Evolutionary conservation across 1,140 invertebrate species (phyloP), one percentile per base, ranked within the genome.

Genomic region (Pseudomyrmex cubaensis): DNA sequence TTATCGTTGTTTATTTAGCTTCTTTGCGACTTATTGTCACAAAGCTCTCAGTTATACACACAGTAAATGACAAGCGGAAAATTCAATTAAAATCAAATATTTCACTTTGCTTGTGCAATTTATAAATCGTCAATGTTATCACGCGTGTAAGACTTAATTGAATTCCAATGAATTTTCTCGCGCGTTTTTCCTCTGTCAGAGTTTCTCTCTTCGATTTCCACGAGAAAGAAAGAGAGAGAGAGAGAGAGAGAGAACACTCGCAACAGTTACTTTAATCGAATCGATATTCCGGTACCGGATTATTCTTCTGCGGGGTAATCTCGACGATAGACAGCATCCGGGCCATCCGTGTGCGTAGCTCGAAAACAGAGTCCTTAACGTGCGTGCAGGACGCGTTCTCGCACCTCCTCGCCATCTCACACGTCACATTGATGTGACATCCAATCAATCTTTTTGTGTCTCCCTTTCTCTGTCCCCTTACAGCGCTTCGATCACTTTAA

Each of bases 241-340:
- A 20, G 20, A 20, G 13, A 9, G 15, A 44, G n/a, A n/a, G 64
- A 5, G n/a, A 63, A 25, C 62, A n/a, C 52, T 35, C 25, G 35
- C 69, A 25, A 52, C 35, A 35, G 35, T 35, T 35, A 35, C 5
- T 35, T 35, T 35, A 35, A 35, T 35, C 35, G 25, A 57, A 46
- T 86, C 46, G 54, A 64, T 73, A 22, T 88, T 78, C 52, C 72
- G 87, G 72, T 92, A 92, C 90, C 90, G 90, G 84, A 89, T 90
- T 74, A 69, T 85, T 84, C 82, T 59, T 78, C 63, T 86, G 86
- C 22, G 91, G 85, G 1, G 86, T 89, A 82, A 94, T 94, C 50
- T 94, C 93, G 46, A 93, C 91, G 44, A 94, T 91, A 50, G 93
- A 93, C 87, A 94, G 85, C 90, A 93, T 87, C 74, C 93, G 88